phyloP scores from a whole-genome alignment of 2,113 vertebrate species.

The Alligator mississippiensis region DNA sequence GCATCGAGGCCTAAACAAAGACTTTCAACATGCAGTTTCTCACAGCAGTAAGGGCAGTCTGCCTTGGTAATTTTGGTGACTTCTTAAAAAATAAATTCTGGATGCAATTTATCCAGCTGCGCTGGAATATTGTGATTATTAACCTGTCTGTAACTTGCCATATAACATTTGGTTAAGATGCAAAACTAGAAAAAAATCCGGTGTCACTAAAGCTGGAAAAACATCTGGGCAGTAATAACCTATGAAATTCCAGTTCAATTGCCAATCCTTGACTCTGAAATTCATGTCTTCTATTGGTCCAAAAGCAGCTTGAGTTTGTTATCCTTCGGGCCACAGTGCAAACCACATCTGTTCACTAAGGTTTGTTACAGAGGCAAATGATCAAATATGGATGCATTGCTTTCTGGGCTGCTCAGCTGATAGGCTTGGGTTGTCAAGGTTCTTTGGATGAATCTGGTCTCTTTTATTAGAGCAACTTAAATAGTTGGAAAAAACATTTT shows the following conservation, averaged over 20 bases:
- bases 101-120: background rate
- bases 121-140: background rate
- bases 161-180: background rate
- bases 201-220: accelerated
- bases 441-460: too few relatives aligned
- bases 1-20: background rate
- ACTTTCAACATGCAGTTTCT: background rate
- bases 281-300: background rate
- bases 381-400: background rate
- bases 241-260: background rate
- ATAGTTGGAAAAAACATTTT: too few relatives aligned
- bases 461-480: too few relatives aligned
- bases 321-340: background rate
- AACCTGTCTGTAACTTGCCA: background rate
- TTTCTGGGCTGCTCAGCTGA: background rate
- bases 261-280: background rate
- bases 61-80: background rate
- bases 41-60: background rate
- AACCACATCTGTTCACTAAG: background rate
- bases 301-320: background rate
- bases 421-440: background rate
- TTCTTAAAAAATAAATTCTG: background rate
- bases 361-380: background rate
- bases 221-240: background rate
- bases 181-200: background rate